These are phyloP conservation scores for Lamellibrachia satsuma DNA, from an alignment of 2,888 invertebrate species.

Conservation along the genomic window DNA sequence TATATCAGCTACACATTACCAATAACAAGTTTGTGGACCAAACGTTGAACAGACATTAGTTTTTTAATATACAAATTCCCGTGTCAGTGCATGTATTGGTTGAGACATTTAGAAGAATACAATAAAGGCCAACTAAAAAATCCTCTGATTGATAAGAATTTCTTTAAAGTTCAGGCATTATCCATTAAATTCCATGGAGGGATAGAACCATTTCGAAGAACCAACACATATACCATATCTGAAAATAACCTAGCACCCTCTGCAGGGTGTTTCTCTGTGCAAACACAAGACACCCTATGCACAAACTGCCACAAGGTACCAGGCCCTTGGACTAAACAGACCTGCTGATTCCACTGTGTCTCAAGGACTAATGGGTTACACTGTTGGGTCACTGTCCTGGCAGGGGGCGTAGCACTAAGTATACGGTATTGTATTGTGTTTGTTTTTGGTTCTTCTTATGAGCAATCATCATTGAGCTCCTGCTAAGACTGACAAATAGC, in stretches of 20 bases:
- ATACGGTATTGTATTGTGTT: constrained; percentile 14
- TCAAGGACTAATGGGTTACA: constrained; percentile 21
- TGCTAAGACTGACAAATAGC: constrained; percentile 20
- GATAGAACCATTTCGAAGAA: background rate
- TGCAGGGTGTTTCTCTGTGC: background rate
- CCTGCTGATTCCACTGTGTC: background rate
- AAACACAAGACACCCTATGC: background rate
- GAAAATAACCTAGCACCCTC: background rate
- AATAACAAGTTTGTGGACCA: no score
- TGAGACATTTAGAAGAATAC: no score
- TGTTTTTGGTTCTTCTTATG: constrained; percentile 24
- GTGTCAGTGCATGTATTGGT: no score
- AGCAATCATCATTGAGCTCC: background rate
- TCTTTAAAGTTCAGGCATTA: background rate
- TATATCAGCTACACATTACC: no score
- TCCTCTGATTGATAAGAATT: no score
- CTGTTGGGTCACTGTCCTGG: background rate
- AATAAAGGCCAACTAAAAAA: no score
- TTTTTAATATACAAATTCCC: no score
- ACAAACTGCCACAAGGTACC: background rate
- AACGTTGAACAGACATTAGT: no score
- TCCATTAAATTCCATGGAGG: background rate
- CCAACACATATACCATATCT: background rate
- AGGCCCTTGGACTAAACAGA: constrained; percentile 22
- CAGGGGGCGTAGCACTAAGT: background rate